Conservation (phyloP, 2,797 vertebrate genomes). For the Champsocephalus gunnari region DNA sequence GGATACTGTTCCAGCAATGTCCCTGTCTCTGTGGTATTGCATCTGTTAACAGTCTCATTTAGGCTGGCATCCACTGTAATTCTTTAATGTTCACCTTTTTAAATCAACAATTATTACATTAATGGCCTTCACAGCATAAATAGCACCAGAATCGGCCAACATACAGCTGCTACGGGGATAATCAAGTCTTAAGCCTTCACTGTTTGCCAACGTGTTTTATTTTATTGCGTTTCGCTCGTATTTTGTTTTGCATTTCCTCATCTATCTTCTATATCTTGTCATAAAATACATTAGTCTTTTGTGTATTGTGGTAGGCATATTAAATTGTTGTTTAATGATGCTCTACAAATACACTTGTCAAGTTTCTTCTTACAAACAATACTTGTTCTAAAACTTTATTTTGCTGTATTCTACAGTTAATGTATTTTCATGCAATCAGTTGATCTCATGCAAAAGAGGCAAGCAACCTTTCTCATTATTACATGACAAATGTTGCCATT, state of each 20-base stretch:
- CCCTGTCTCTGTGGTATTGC: background rate
- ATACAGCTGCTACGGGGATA: background rate
- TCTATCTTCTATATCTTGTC: too few species aligned
- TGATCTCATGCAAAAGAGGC: background rate
- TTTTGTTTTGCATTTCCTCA: background rate
- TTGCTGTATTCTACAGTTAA: too few species aligned
- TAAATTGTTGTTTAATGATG: background rate
- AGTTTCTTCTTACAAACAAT: background rate
- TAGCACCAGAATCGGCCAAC: background rate
- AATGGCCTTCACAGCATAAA: conserved; percentile 5
- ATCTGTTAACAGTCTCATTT: background rate
- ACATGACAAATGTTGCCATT: background rate
- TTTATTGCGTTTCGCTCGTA: too few species aligned
- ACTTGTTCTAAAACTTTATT: background rate
- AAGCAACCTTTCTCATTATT: background rate
- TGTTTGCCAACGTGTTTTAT: too few species aligned
- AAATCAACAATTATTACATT: conserved; percentile 17
- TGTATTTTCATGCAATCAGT: background rate
- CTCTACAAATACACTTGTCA: background rate
- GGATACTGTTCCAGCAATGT: background rate
- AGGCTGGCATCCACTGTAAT: background rate
- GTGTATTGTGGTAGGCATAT: too few species aligned
- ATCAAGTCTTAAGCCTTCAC: too few species aligned
- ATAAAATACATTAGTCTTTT: too few species aligned
- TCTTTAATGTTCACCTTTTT: conserved; percentile 25